A percentile compares a stretch with the other conserved stretches of the same genome.
phyloP scores from a whole-genome alignment of 2,888 invertebrate genomes.

The Hermaeophaga mercurialis region DNA sequence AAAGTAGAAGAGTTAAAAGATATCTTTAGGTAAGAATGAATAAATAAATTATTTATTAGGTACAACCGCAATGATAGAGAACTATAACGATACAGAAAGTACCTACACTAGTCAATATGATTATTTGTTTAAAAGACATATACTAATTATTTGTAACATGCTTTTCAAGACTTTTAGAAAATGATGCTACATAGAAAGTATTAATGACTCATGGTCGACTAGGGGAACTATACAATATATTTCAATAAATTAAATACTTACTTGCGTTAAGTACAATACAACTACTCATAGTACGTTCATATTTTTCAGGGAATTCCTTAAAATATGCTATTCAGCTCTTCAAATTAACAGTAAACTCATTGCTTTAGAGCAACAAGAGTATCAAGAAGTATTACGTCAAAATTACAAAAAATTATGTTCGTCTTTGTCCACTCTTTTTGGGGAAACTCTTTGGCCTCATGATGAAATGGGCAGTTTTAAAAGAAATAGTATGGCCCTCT shows the following conservation, averaged over 20 bases:
- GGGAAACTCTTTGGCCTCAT: constrained; percentile 72
- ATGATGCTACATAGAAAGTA: too few relatives aligned
- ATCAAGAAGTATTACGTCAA: constrained; percentile 85
- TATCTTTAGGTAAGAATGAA: constrained; percentile 75
- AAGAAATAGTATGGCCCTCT: constrained; percentile 77
- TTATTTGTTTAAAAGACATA: too few relatives aligned
- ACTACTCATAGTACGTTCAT: constrained; percentile 5
- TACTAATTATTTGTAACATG: too few relatives aligned
- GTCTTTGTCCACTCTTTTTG: constrained; percentile 74
- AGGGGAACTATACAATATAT: too few relatives aligned
- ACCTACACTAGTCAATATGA: too few relatives aligned
- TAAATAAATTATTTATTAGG: too few relatives aligned
- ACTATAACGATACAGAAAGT: too few relatives aligned
- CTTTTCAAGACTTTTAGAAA: too few relatives aligned
- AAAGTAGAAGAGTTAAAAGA: constrained; percentile 85
- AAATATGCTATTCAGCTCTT: constrained; percentile 87
- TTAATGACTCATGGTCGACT: too few relatives aligned
- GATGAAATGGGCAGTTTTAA: constrained; percentile 68
- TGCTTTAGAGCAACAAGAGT: constrained; percentile 86
- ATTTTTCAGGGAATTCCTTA: constrained; percentile 81
- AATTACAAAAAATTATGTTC: constrained; percentile 87
- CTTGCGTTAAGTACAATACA: too few relatives aligned
- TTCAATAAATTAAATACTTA: too few relatives aligned
- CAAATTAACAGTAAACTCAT: constrained; percentile 89
- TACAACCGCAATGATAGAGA: too few relatives aligned